These are phyloP conservation scores for Conus canariensis DNA, from an alignment of 2,888 invertebrate species.

Conservation along the genomic window DNA sequence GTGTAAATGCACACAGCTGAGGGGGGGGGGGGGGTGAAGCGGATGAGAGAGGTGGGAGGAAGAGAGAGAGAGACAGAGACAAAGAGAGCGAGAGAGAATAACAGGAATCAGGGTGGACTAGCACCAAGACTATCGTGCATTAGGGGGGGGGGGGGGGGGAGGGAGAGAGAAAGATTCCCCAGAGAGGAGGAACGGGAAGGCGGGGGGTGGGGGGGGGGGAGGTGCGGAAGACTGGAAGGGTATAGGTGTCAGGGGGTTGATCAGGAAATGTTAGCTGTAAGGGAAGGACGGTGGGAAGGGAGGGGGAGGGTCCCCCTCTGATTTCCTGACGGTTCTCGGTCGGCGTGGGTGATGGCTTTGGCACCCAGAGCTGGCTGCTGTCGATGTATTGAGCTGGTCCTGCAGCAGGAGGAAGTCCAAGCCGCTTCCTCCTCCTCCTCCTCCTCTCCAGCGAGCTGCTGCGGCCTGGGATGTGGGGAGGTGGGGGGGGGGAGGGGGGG, in stretches of 20 bases:
- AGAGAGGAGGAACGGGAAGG: background rate
- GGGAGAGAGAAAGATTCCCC: background rate
- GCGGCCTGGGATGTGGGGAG: too few relatives aligned
- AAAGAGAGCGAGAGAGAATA: background rate
- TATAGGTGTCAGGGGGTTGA: too few relatives aligned
- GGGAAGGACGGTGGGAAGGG: too few relatives aligned
- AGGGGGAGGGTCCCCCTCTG: too few relatives aligned
- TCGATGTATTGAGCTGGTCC: too few relatives aligned
- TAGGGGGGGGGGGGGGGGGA: background rate
- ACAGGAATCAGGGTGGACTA: background rate
- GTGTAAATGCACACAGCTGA: background rate
- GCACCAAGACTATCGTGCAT: background rate
- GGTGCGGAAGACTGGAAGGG: too few relatives aligned
- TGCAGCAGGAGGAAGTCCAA: background rate
- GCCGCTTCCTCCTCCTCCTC: background rate
- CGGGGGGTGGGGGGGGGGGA: background rate
- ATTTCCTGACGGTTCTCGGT: too few relatives aligned
- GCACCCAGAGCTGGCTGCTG: too few relatives aligned
- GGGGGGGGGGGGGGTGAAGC: background rate
- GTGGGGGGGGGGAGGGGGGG: too few relatives aligned
- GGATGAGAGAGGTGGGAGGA: background rate
- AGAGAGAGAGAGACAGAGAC: background rate
- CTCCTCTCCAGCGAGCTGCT: too few relatives aligned
- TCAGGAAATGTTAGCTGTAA: too few relatives aligned
- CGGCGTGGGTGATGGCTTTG: too few relatives aligned